A percentile compares a stretch with the other conserved stretches of the same genome.
Evolutionary conservation across 1,140 invertebrate species (phyloP).

Genomic region (Vanessa tameamea): DNA sequence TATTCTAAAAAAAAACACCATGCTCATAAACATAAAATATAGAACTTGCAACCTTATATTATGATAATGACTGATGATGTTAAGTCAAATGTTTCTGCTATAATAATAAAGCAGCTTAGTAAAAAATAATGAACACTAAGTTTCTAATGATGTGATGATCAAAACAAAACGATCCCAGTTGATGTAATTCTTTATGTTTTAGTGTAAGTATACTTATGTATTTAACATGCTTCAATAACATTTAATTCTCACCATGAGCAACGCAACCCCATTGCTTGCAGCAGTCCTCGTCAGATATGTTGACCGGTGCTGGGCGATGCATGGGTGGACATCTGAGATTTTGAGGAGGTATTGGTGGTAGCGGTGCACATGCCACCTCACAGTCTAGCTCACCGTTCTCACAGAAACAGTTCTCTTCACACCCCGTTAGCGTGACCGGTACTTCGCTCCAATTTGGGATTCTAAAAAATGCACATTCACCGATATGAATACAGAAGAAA

Average conservation of each 20-base stretch:
- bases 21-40: constrained; percentile 5
- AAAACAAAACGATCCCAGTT: neutral
- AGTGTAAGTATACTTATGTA: neutral
- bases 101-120: neutral
- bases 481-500: too few relatives aligned
- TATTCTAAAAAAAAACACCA: neutral
- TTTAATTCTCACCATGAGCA: constrained; percentile 59
- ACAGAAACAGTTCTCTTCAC: constrained; percentile 92
- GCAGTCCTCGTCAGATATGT: constrained; percentile 89
- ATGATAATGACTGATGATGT: constrained; percentile 3
- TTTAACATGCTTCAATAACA: neutral
- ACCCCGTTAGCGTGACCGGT: constrained; percentile 85
- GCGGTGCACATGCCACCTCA: constrained; percentile 87
- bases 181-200: neutral
- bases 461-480: constrained; percentile 42
- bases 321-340: constrained; percentile 85
- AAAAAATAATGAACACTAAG: neutral
- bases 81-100: neutral
- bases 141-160: neutral
- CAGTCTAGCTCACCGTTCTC: constrained; percentile 93
- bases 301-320: constrained; percentile 83
- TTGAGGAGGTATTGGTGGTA: constrained; percentile 87
- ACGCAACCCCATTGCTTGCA: constrained; percentile 88
- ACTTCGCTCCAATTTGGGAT: constrained; percentile 86
- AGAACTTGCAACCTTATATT: neutral